These are phyloP conservation scores for Archegozetes longisetosus DNA, from an alignment of 1,140 invertebrate genomes.

Conservation along the genomic window DNA sequence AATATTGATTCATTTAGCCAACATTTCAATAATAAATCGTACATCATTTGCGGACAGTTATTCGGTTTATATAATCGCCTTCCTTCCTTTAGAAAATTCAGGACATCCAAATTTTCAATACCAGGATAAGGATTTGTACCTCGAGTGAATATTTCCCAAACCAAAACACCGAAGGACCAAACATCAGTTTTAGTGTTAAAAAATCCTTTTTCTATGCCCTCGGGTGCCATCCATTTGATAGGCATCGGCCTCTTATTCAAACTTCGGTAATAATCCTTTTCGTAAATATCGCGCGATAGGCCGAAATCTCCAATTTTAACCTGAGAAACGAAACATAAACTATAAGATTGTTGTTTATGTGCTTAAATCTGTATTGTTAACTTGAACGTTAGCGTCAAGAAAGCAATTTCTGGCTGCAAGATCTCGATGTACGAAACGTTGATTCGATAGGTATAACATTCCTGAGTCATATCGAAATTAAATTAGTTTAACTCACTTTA, in stretches of 20 bases:
- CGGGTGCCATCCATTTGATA: slow-evolving; percentile 38
- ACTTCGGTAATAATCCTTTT: slow-evolving; percentile 31
- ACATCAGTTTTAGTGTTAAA: slow-evolving; percentile 33
- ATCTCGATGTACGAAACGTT: slow-evolving; percentile 79
- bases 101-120: too few relatives aligned
- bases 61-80: not conserved
- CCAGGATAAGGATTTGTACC: slow-evolving; percentile 58
- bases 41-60: too few relatives aligned
- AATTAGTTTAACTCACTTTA: too few relatives aligned
- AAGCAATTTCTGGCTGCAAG: slow-evolving; percentile 78
- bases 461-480: too few relatives aligned
- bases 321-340: too few relatives aligned
- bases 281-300: too few relatives aligned
- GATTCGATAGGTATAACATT: slow-evolving; percentile 69
- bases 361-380: slow-evolving; percentile 83
- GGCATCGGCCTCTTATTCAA: slow-evolving; percentile 30
- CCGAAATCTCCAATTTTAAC: too few relatives aligned
- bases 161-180: slow-evolving; percentile 60
- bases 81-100: not conserved
- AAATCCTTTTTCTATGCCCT: slow-evolving; percentile 28
- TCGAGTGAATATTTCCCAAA: slow-evolving; percentile 68
- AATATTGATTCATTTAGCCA: too few relatives aligned
- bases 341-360: too few relatives aligned
- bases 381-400: slow-evolving; percentile 53
- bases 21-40: too few relatives aligned